phyloP scores from a whole-genome alignment of 2,888 invertebrate species.

The Nowickia ferox region DNA sequence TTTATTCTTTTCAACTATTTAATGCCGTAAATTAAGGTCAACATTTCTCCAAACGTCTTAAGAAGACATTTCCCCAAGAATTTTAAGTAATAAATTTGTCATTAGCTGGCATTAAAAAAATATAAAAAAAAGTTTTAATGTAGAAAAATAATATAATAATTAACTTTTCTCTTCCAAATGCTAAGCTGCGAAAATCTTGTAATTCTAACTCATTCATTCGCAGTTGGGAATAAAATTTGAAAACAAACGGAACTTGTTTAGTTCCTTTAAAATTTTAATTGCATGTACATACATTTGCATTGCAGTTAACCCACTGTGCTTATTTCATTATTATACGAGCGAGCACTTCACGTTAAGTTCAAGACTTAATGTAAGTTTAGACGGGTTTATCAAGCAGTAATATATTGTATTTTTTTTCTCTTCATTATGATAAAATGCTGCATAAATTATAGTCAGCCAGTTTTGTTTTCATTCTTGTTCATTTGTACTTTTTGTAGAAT shows the following conservation, averaged over 20 bases:
- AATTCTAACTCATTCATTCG: neutral
- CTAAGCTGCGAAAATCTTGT: slow-evolving; percentile 7
- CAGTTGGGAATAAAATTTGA: neutral
- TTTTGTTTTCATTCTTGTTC: neutral
- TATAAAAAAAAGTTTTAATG: neutral
- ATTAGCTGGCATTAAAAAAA: slow-evolving; percentile 32
- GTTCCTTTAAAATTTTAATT: neutral
- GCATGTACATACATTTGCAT: neutral
- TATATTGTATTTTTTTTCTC: neutral
- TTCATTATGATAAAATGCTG: neutral
- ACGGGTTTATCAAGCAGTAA: slow-evolving; percentile 10
- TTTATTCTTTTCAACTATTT: slow-evolving; percentile 25
- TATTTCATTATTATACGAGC: slow-evolving; percentile 7
- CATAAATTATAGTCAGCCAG: slow-evolving; percentile 12
- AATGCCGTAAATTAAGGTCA: slow-evolving; percentile 50
- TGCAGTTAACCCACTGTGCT: slow-evolving; percentile 56
- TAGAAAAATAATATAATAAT: slow-evolving; percentile 30
- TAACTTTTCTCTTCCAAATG: neutral
- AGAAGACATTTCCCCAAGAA: slow-evolving; percentile 20
- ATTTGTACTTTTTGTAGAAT: slow-evolving; percentile 32
- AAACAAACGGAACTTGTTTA: slow-evolving; percentile 49
- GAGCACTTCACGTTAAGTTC: neutral
- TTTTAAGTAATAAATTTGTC: slow-evolving; percentile 46
- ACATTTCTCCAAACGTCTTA: neutral
- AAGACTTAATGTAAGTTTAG: slow-evolving; percentile 5